phyloP scores from a whole-genome alignment of 2,797 vertebrate species.

The Carcharodon carcharias region DNA sequence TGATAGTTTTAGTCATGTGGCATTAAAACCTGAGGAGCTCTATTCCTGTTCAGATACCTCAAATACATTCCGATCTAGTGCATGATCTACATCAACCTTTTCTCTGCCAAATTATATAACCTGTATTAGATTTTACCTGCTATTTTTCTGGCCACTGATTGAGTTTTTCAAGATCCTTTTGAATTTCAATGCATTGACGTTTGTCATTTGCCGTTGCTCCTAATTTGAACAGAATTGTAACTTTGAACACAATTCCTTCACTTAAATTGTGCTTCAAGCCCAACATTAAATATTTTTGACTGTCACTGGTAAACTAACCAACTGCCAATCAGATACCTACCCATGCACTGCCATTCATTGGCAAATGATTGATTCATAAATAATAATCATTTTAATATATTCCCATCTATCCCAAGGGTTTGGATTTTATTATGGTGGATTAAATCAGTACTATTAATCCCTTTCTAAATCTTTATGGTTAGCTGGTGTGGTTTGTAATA shows the following conservation, averaged over 20 bases:
- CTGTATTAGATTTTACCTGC: background rate
- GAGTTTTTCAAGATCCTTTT: background rate
- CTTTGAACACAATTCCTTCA: background rate
- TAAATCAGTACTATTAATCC: background rate
- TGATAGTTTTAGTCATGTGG: background rate
- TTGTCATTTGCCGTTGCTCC: background rate
- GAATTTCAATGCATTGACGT: background rate
- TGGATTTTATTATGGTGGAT: background rate
- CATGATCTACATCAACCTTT: background rate
- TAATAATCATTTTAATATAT: background rate
- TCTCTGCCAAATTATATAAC: background rate
- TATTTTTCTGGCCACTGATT: background rate
- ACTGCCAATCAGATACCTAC: background rate
- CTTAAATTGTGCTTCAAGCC: background rate
- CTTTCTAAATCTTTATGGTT: background rate
- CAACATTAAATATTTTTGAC: background rate
- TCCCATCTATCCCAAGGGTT: background rate
- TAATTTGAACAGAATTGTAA: background rate
- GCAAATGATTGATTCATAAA: background rate
- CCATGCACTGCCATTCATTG: background rate
- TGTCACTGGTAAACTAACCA: background rate
- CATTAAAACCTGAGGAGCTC: background rate
- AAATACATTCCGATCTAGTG: background rate
- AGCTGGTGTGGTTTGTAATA: background rate
- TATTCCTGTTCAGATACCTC: background rate